Evolutionary conservation across 2,797 vertebrate species (phyloP), one percentile per base, ranked within the genome.

Genomic region (Girardinus metallicus): DNA sequence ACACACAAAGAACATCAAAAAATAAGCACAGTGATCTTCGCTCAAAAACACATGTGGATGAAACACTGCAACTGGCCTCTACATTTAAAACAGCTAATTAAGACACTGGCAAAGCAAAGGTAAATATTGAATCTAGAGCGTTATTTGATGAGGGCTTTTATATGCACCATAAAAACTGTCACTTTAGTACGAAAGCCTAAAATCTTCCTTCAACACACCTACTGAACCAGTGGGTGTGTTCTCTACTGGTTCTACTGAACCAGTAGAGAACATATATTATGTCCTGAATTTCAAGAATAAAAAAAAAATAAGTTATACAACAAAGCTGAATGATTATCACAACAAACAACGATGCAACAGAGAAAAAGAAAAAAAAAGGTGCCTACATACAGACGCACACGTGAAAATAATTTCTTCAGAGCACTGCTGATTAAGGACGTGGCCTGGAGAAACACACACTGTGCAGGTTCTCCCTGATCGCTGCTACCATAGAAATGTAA

Each of bases 111-210:
- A 74, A 74, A 85, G 88, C 85, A 83, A 90, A 88, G 84, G 94
- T 90, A 94, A 95, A 96, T 95, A 96, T 96, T 95, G 93, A 92
- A 90, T 88, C 89, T 91, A 89, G 80, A 89, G 89, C 89, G 86
- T 90, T 86, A 75, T 82, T 83, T 74, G 86, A 93, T 94, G 95
- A 93, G 87, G 89, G 90, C 87, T 93, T 94, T 90, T 89, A 91
- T 90, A 93, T 87, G 90, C 88, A 88, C 88, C 91, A 92, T 92
- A 94, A 94, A 94, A 92, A 93, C 68, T 89, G 86, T 89, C 79
- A 78, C 75, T 87, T 87, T 51, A 79, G 84, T 82, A 91, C 90
- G 90, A 92, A 92, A 82, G 87, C 83, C 80, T 64, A 78, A 71
- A n/a, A 76, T 77, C 12, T 82, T 80, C 80, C 68, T 84, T 53